Base-by-base conservation (phyloP, 2,888 invertebrate genomes). In the Oxyteleia sp. region DNA sequence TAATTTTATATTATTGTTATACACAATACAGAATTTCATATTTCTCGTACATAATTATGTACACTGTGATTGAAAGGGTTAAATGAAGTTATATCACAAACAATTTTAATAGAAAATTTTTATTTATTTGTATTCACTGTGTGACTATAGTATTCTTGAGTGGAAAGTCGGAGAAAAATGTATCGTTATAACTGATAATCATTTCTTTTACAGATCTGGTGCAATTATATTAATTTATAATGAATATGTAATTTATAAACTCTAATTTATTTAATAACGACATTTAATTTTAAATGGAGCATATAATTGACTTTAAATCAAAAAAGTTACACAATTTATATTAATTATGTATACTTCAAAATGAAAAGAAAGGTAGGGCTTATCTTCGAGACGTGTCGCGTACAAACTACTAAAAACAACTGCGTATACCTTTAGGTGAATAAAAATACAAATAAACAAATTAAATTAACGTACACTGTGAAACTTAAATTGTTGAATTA, bases 341-440 rank as follows among this genome's bases (percentile, higher is more conserved):
- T 32, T 3, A 43, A 7, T 16, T 13, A 41, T 2, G 11, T 2
- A 18, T 47, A 11, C 10, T 49, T 49, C 11, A 18, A 49, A 23
- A 23, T 11, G 7, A 18, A 35, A 23, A n/a, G 11, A 41, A 59
- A 53, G n/a, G 81, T 55, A 57, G 64, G 71, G 57, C 64, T 76
- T 76, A 55, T 66, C 76, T 78, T 85, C 82, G 71, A 89, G 84
- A 86, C 85, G 69, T 71, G 80, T 85, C 76, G 69, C 75, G 68
- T 59, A 45, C 75, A 75, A 53, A 57, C 59, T 47, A 68, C 16
- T 16, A 16, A 43, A 43, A 43, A 1, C 16, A 64, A 38, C 18
- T 66, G 41, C 53, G 47, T n/a, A 55, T 51, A 57, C 51, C 51
- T 59, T 49, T 72, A 53, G 38, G 26, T 23, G 2, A 61, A 45